Conservation (phyloP, 2,888 invertebrate genomes). For the Linnaemya vulpina region DNA sequence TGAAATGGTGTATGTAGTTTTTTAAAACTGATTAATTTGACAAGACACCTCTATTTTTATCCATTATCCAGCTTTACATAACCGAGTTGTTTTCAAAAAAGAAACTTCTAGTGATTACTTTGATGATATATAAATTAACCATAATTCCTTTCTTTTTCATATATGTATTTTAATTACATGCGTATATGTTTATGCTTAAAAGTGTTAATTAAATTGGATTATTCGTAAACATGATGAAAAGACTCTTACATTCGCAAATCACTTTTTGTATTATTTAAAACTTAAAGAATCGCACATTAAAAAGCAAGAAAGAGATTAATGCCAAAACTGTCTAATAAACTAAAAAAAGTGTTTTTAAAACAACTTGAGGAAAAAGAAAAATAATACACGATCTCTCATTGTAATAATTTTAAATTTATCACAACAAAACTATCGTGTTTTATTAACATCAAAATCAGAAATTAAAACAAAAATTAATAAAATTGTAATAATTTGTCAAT, state of each 20-base stretch:
- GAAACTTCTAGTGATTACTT: conserved; percentile 7
- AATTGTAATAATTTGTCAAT: conserved; percentile 74
- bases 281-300: conserved; percentile 65
- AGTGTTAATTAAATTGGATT: conserved; percentile 78
- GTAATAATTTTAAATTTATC: conserved; percentile 56
- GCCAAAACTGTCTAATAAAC: conserved; percentile 68
- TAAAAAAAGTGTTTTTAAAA: conserved; percentile 63
- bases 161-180: conserved; percentile 72
- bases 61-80: not conserved
- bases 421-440: conserved; percentile 61
- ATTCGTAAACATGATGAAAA: conserved; percentile 37
- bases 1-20: conserved; percentile 8
- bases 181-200: conserved; percentile 76
- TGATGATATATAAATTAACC: not conserved
- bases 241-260: conserved; percentile 19
- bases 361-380: conserved; percentile 42
- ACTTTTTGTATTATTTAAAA: conserved; percentile 50
- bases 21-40: conserved; percentile 19
- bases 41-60: not conserved
- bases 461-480: conserved; percentile 61
- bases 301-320: conserved; percentile 53
- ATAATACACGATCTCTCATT: conserved; percentile 57
- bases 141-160: not conserved
- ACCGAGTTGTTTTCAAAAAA: conserved; percentile 60
- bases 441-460: conserved; percentile 44